A percentile compares a stretch with the other conserved stretches of the same genome.
Evolutionary conservation across 2,797 vertebrate species (phyloP).

Genomic region (Epinephelus awoara): DNA sequence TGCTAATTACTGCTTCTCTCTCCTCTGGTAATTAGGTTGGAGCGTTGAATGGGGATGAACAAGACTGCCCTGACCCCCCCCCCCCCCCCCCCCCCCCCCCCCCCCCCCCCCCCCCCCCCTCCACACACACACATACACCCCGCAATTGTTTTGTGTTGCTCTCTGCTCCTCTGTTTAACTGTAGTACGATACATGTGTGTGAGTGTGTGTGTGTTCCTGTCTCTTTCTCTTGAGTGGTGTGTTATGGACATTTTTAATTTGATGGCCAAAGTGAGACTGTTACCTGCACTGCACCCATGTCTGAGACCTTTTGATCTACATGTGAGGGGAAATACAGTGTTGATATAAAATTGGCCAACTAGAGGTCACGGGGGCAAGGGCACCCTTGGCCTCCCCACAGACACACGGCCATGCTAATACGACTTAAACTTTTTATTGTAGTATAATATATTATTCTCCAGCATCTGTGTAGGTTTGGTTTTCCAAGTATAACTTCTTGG

Average conservation of each 20-base stretch:
- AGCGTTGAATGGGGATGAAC: conserved; percentile 95
- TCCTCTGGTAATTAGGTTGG: conserved; percentile 98
- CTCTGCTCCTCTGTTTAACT: conserved; percentile 30
- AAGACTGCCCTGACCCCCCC: conserved; percentile 88
- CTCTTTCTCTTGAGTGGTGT: neutral
- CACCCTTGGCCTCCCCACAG: neutral
- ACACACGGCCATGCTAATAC: neutral
- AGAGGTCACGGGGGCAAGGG: neutral
- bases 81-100: conserved; percentile 66
- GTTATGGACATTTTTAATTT: neutral
- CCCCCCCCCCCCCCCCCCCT: conserved; percentile 77
- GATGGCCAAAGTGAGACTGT: neutral
- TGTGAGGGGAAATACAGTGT: neutral
- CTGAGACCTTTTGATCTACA: neutral
- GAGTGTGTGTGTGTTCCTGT: conserved; percentile 10
- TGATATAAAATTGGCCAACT: neutral
- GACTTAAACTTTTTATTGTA: neutral
- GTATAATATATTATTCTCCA: neutral
- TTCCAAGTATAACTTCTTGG: neutral
- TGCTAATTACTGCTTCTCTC: conserved; percentile 98
- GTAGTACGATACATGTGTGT: neutral
- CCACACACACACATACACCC: neutral
- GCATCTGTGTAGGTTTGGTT: neutral
- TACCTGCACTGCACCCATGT: too few relatives aligned
- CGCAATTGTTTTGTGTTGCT: conserved; percentile 43